Base-by-base conservation (phyloP, 2,113 vertebrate species). In the Corvus moneduloides region DNA sequence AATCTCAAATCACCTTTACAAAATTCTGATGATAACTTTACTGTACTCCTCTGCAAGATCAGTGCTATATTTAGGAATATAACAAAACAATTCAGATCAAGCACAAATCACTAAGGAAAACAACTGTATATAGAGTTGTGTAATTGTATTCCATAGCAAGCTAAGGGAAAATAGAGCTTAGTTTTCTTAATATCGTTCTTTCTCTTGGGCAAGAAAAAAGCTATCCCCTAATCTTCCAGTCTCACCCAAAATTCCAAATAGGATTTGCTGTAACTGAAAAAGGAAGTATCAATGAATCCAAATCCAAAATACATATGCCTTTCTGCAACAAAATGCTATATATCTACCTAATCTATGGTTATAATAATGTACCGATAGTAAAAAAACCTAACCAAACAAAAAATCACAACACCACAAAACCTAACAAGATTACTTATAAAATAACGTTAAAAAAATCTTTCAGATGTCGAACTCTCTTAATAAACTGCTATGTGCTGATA, bases 1-100 rank as follows among this genome's bases (percentile, higher is more conserved):
- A 91, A 90, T 85, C 82, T 89, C 54, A 96, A 96, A 86, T 51
- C 64, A 93, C 84, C 89, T 96, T 98, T 87, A 84, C 68, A 96
- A 87, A 89, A 89, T 69, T 90, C 66, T 96, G 83, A 92, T 80
- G 78, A 91, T 75, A 92, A 88, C 74, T 95, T 93, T 95, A 95
- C 64, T 84, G 66, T 58, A 76, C 81, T 95, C 67, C 72, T 66
- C 92, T 92, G 63, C 93, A 96, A 97, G 97, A 92, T 90, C 75
- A 94, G 91, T 96, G 92, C 97, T 77, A 94, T 71, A 85, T 79
- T 95, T 96, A 97, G 35, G 21, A 93, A 51, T 28, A 75, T 16
- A 86, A 46, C 18, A 79, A 32, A 83, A 73, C 5, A 81, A 74
- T 94, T 81, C 59, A 77, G 56, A 93, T 82, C 43, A 69, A 91